Conservation (phyloP, 2,797 vertebrate species). For the Staurois parvus region DNA sequence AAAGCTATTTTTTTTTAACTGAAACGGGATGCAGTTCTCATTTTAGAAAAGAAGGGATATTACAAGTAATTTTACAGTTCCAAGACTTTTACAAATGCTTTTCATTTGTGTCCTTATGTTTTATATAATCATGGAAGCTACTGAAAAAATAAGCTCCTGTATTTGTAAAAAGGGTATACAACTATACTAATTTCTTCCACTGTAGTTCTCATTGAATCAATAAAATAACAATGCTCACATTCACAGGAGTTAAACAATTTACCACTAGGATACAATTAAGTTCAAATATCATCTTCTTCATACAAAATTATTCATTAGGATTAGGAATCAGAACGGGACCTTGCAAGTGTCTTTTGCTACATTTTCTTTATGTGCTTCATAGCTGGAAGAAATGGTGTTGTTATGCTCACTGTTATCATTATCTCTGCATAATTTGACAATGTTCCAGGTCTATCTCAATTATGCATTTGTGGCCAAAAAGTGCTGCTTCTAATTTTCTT, state of each 20-base stretch:
- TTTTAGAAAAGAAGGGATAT: too few species aligned
- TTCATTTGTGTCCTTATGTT: too few species aligned
- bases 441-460: constrained; percentile 37
- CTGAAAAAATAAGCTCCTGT: neutral
- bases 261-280: constrained; percentile 5
- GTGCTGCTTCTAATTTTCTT: constrained; percentile 36
- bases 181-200: neutral
- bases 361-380: constrained; percentile 3
- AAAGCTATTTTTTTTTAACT: too few species aligned
- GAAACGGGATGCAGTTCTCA: too few species aligned
- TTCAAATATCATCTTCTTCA: constrained; percentile 9
- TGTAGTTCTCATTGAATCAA: neutral
- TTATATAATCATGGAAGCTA: neutral
- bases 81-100: too few species aligned
- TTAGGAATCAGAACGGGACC: neutral
- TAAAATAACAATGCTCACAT: neutral
- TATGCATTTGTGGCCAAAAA: constrained; percentile 51
- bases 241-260: neutral
- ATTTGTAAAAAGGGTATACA: neutral
- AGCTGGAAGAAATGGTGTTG: constrained; percentile 14
- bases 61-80: too few species aligned
- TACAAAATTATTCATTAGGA: constrained; percentile 12
- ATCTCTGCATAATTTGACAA: constrained; percentile 53
- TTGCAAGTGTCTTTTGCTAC: constrained; percentile 9
- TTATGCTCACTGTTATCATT: constrained; percentile 47